Conservation (phyloP, 2,113 vertebrate species). For the Agelaius tricolor region DNA sequence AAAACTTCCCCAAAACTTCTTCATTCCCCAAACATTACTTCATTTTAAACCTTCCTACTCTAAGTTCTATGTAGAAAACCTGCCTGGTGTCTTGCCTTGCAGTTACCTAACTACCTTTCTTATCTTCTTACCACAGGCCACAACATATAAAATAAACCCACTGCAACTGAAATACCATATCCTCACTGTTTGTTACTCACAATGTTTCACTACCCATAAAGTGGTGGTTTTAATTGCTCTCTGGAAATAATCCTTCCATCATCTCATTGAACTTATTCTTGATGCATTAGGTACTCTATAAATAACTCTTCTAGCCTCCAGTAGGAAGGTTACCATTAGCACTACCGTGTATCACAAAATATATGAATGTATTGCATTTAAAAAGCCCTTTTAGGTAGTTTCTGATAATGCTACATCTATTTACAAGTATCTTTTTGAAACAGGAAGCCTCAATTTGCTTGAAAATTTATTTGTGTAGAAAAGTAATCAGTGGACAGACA, state of each 20-base stretch:
- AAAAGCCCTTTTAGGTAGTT: neutral
- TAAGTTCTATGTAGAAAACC: neutral
- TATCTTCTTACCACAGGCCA: slow-evolving; percentile 62
- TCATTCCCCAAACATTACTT: neutral
- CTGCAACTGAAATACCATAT: slow-evolving; percentile 40
- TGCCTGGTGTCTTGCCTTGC: neutral
- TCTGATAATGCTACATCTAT: neutral
- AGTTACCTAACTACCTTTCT: slow-evolving; percentile 38
- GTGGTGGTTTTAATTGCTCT: slow-evolving; percentile 68
- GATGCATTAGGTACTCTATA: slow-evolving; percentile 64
- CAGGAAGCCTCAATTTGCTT: slow-evolving; percentile 33
- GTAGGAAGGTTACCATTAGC: slow-evolving; percentile 25
- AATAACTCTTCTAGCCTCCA: slow-evolving; percentile 60
- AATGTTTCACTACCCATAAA: slow-evolving; percentile 53
- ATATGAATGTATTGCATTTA: slow-evolving; percentile 4
- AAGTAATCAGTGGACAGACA: slow-evolving; percentile 49
- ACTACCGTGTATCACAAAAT: slow-evolving; percentile 24
- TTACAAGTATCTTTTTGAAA: slow-evolving; percentile 48
- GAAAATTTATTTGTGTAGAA: slow-evolving; percentile 59
- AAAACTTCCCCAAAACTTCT: neutral
- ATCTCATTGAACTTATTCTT: slow-evolving; percentile 59
- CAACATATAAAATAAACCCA: slow-evolving; percentile 48
- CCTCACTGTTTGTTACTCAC: slow-evolving; percentile 56
- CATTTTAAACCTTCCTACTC: neutral
- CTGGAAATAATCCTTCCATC: slow-evolving; percentile 67